phyloP scores from a whole-genome alignment of 2,113 vertebrate species.

The Forbesichthys agassizii region DNA sequence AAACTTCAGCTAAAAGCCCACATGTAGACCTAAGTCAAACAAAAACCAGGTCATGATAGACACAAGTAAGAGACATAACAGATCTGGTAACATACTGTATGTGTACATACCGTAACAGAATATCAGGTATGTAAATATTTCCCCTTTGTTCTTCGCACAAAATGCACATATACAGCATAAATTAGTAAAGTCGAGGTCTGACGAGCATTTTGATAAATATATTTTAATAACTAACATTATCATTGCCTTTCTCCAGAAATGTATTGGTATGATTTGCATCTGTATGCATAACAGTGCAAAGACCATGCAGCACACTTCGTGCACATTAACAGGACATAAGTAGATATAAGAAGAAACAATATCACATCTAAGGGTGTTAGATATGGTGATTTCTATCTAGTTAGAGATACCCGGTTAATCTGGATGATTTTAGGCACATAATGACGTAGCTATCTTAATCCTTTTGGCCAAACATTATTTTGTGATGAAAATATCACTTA shows the following conservation, averaged over 20 bases:
- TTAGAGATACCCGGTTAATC: not conserved
- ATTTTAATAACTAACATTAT: not conserved
- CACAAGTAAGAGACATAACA: no score
- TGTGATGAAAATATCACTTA: no score
- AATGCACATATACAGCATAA: no score
- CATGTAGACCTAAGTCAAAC: no score
- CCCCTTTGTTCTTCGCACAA: slow-evolving; percentile 1
- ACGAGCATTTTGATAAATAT: not conserved
- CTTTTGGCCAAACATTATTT: not conserved
- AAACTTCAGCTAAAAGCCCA: no score
- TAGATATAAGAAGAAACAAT: not conserved
- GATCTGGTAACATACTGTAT: slow-evolving; percentile 7
- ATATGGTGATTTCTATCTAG: not conserved
- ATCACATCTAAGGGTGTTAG: not conserved
- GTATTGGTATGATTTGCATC: not conserved
- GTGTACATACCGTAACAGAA: not conserved
- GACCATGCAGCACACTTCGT: not conserved
- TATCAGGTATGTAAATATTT: not conserved
- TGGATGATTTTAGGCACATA: not conserved
- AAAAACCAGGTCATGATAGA: no score
- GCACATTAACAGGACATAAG: not conserved
- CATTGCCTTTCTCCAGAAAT: not conserved
- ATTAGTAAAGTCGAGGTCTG: not conserved
- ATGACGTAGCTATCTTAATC: not conserved
- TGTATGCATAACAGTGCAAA: not conserved